Conservation (phyloP, 2,888 invertebrate genomes). For the Tholera decimalis region DNA sequence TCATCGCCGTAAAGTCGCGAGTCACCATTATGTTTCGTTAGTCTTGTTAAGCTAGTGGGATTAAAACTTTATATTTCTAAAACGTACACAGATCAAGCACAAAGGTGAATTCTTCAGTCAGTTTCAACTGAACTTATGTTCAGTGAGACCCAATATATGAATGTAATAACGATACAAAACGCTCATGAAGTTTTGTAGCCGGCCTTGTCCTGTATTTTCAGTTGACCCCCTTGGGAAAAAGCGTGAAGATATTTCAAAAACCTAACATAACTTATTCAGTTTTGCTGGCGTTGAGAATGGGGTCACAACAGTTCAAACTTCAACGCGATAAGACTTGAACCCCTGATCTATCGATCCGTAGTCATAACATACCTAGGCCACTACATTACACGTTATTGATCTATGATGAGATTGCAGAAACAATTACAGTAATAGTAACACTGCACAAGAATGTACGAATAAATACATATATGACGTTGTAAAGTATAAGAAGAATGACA, state of each 20-base stretch:
- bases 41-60: too few species aligned
- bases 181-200: not conserved
- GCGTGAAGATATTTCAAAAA: not conserved
- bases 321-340: constrained; percentile 16
- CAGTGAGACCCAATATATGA: too few species aligned
- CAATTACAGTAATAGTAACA: not conserved
- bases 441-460: not conserved
- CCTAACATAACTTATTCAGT: constrained; percentile 5
- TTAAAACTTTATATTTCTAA: too few species aligned
- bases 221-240: not conserved
- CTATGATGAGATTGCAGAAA: not conserved
- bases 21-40: too few species aligned
- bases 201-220: not conserved
- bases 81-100: too few species aligned
- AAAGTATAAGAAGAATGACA: not conserved
- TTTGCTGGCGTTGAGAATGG: constrained; percentile 2
- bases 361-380: not conserved
- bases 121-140: too few species aligned
- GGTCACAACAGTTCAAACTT: constrained; percentile 21
- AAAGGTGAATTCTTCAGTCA: too few species aligned
- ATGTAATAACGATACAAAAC: not conserved
- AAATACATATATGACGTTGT: not conserved
- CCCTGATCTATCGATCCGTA: constrained; percentile 27
- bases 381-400: constrained; percentile 13
- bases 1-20: too few species aligned